Base-by-base conservation (phyloP, 2,888 invertebrate genomes). In the Volucella bombylans region DNA sequence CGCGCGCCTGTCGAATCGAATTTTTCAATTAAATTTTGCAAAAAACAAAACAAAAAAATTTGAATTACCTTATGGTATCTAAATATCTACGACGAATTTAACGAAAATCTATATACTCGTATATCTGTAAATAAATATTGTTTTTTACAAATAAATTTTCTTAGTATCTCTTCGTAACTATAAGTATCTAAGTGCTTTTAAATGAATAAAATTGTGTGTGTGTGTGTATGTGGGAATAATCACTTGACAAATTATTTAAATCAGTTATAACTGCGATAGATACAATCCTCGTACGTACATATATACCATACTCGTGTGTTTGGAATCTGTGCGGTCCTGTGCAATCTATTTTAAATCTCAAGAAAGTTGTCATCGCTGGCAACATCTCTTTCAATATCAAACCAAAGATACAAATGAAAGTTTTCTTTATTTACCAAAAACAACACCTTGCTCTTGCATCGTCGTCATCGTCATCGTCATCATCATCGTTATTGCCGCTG, bases 331-430 rank as follows among this genome's bases (percentile, higher is more conserved):
- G 39, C 15, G 38, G 15, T 11, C 23, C 47, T n/a, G 64, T 23
- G 54, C 73, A 78, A 50, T 64, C 61, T 54, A 47, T 43, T 65
- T 67, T 43, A 57, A 65, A 31, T 31, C 81, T n/a, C 62, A 80
- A 80, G 80, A 83, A 80, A 83, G 83, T 83, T 83, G 83, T 74
- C 61, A 23, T 72, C 82, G 64, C 54, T 52, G 68, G 59, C 72
- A 67, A 39, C 61, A 67, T 57, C 12, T 62, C 72, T 61, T 72
- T 78, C 62, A 78, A 82, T 82, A 49, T 31, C 55, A 57, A 59
- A 61, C 39, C 57, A 49, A 76, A 65, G 72, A 78, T 82, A 76
- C 83, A 76, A 81, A 85, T 81, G 85, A 85, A 85, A 85, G 85
- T 85, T 85, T 85, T 57, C 61, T 50, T 81, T 47, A 65, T 61